A percentile compares a stretch with the other conserved stretches of the same genome.
phyloP scores from a whole-genome alignment of 1,140 invertebrate species.

The Maconellicoccus hirsutus region DNA sequence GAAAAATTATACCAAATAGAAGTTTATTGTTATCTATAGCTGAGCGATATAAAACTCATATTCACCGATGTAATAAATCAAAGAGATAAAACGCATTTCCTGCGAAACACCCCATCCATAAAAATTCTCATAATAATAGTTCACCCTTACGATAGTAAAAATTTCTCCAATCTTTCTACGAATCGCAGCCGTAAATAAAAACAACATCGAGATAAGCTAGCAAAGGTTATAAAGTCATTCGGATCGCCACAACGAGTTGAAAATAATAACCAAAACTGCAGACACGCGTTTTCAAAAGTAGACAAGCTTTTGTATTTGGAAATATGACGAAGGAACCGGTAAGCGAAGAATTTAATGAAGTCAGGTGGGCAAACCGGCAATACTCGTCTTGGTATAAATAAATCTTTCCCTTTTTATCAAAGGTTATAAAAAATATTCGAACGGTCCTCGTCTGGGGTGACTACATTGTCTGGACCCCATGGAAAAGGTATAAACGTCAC shows the following conservation, averaged over 20 bases:
- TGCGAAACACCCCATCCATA: too few species aligned
- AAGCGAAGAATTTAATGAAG: neutral
- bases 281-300: neutral
- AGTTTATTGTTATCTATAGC: too few species aligned
- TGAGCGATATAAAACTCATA: too few species aligned
- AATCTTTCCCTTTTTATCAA: neutral
- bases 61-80: too few species aligned
- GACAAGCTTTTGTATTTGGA: neutral
- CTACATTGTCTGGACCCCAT: slow-evolving; percentile 15
- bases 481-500: slow-evolving; percentile 7
- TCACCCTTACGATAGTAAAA: too few species aligned
- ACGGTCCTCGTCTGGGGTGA: neutral
- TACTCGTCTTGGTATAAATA: neutral
- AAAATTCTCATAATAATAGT: too few species aligned
- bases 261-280: neutral
- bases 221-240: neutral
- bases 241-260: neutral
- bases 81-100: too few species aligned
- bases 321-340: neutral
- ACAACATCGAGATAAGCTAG: too few species aligned
- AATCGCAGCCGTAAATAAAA: too few species aligned
- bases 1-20: too few species aligned
- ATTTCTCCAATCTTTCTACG: too few species aligned
- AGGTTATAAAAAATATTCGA: slow-evolving; percentile 5
- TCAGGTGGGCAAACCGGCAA: neutral